A percentile compares a stretch with the other conserved stretches of the same genome.
phyloP scores from a whole-genome alignment of 2,797 vertebrate genomes.

The Melanotaenia maccullochi region DNA sequence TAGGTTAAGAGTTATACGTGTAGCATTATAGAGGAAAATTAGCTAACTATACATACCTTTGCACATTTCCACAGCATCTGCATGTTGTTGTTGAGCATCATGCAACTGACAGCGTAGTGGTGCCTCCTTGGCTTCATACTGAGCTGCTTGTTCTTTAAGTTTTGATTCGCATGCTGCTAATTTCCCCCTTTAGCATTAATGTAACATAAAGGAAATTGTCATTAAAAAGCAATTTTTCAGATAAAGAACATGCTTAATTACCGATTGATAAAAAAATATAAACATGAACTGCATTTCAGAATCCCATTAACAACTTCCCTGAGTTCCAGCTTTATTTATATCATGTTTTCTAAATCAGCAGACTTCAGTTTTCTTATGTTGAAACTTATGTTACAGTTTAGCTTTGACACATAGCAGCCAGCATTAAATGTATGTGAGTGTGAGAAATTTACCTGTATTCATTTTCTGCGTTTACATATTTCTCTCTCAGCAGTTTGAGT shows the following conservation, averaged over 20 bases:
- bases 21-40: neutral
- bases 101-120: constrained; percentile 63
- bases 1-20: neutral
- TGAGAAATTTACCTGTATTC: constrained; percentile 71
- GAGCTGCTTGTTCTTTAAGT: constrained; percentile 64
- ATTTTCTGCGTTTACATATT: constrained; percentile 60
- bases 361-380: no score
- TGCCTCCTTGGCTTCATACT: constrained; percentile 65
- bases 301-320: no score
- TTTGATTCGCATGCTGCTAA: constrained; percentile 64
- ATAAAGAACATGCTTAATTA: no score
- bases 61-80: constrained; percentile 59
- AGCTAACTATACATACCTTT: constrained; percentile 58
- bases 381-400: neutral
- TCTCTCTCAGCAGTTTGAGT: constrained; percentile 64
- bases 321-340: no score
- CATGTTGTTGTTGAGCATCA: constrained; percentile 65
- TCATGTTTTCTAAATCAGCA: no score
- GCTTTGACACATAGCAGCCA: neutral
- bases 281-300: no score
- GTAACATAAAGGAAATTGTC: neutral
- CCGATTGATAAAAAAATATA: neutral
- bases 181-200: constrained; percentile 62
- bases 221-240: neutral
- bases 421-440: neutral